Evolutionary conservation across 2,113 vertebrate species (phyloP).

Genomic region (Willisornis vidua): DNA sequence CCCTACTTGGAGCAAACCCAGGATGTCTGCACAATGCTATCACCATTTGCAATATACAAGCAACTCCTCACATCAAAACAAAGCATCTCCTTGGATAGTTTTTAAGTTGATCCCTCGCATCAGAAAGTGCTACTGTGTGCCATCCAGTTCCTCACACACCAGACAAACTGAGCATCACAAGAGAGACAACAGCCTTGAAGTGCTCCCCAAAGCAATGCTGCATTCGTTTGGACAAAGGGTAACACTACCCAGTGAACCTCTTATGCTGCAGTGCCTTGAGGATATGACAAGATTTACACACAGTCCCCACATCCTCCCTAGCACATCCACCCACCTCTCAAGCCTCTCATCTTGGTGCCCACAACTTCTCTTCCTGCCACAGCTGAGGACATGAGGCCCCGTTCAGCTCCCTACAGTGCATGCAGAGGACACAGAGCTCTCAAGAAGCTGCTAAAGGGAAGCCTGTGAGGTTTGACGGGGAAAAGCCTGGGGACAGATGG

Average conservation of each 20-base stretch:
- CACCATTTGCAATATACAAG: not conserved
- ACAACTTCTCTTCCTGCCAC: not conserved
- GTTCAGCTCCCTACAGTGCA: not conserved
- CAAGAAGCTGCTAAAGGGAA: not conserved
- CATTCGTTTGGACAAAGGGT: not conserved
- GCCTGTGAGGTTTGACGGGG: not conserved
- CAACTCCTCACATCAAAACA: not conserved
- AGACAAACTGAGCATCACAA: not conserved
- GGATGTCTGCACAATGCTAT: not conserved
- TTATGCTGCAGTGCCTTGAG: not conserved
- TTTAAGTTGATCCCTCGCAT: not conserved
- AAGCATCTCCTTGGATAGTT: accelerated
- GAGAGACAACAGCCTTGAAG: not conserved
- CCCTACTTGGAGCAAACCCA: not conserved
- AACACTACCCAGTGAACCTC: not conserved
- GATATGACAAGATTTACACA: not conserved
- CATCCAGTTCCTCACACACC: not conserved
- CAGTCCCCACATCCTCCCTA: not conserved
- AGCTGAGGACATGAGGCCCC: not conserved
- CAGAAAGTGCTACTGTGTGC: not conserved
- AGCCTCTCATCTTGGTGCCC: not conserved
- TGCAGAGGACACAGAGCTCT: accelerated
- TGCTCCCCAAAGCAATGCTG: not conserved
- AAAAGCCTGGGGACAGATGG: not conserved
- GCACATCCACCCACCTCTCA: not conserved